Base-by-base conservation (phyloP, 2,113 vertebrate genomes). In the Ptilorrhoa leucosticta region DNA sequence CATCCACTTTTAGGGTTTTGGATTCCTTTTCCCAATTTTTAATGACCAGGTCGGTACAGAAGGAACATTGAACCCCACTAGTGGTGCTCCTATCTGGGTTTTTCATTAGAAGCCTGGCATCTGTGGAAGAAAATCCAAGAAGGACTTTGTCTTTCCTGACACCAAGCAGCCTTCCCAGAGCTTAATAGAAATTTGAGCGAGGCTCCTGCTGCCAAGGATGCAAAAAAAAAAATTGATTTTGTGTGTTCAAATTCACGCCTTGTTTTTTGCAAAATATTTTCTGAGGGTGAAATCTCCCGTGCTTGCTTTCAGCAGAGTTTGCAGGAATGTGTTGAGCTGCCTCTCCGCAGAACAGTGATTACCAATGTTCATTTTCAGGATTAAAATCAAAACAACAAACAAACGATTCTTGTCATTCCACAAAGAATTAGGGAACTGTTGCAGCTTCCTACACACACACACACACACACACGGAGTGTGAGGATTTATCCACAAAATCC, bases 221-320 rank as follows among this genome's bases (percentile, higher is more conserved):
- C 50, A 93, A 94, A 87, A 86, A 94, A 87, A 86, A 87, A 83
- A 89, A 92, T 89, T 47, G 63, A 88, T 96, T 93, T 73, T n/a
- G 30, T 66, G 45, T 37, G 56, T 63, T 92, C 27, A 44, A 69
- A 70, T 72, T 86, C 85, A 54, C n/a, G 57, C 47, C 39, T 85
- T 92, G 77, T 54, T 69, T 95, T 89, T 69, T 13, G 21, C 63
- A 65, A 84, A 96, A 90, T 80, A 83, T 92, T 69, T 89, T 69
- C 2, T 0, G 0, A 83, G 93, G 75, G 87, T 96, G 82, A 90
- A 87, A 90, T 91, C 87, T 37, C 68, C 61, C 13, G 11, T 13
- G 15, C 69, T 87, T 76, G 42, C 69, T 93, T 94, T 93, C 93
- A 87, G 95, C 81, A 57, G 73, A 72, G 65, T 83, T 87, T 96